Base-by-base conservation (phyloP, 2,888 invertebrate species). In the Endomychus coccineus region DNA sequence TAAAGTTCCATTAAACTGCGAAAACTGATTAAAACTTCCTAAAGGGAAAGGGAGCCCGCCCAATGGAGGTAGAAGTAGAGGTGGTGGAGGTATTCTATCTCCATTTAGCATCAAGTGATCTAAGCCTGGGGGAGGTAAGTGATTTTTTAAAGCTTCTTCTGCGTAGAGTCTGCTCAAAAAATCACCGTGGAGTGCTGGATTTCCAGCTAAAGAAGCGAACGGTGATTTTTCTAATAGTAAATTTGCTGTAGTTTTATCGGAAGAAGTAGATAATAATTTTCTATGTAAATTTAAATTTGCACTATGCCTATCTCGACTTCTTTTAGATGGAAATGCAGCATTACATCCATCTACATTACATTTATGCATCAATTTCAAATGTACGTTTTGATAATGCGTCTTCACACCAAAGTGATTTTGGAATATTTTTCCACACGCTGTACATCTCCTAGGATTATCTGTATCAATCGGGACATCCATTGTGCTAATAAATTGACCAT, bases 301-400 rank as follows among this genome's bases (percentile, higher is more conserved):
- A 58, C 89, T 89, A 65, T 96, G 95, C 2, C 91, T 75, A 57
- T 96, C 95, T 51, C 94, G 79, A 55, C 86, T 89, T 38, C 91
- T 73, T 61, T 91, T 94, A 1, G 94, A 92, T 3, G 91, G 87
- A 62, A 95, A 96, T 0, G 91, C 86, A 0, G 94, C 94, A 66
- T 87, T 87, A 63, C 96, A 96, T 1, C 94, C 92, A 48, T 92
- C 92, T 15, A 91, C 83, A 55, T 83, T 88, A 68, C 96, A 96
- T 60, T 87, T 88, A 67, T 94, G 94, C 84, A 92, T 89, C 41
- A 94, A 69, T 67, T 95, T 95, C 34, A 95, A 77, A 67, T 96
- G 95, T 6, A 90, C 87, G 64, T 89, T 94, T 70, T 92, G 92
- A 64, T 91, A 95, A 63, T 96, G 96, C 1, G 88, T 87, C 67